Base-by-base conservation (phyloP, 2,797 vertebrate species). In the Pagetopsis macropterus region DNA sequence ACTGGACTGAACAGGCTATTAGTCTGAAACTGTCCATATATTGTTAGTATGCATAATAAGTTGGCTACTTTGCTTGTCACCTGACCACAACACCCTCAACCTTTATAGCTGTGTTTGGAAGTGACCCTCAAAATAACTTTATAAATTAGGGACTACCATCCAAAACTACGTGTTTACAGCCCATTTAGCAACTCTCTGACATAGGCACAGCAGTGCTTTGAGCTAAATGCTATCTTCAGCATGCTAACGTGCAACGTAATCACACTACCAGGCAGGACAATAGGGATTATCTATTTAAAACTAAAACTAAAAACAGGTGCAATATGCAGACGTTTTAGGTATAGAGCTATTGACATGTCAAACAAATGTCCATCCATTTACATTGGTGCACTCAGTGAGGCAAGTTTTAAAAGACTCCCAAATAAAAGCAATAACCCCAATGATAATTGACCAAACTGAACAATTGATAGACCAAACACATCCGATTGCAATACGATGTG, bases 1-100 rank as follows among this genome's bases (percentile, higher is more conserved):
- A 43, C 68, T 49, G 19, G 46, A 62, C 5, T 74, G 45, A 73
- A n/a, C 21, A 70, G n/a, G 27, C 59, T 70, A 63, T 74, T 58
- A 33, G 46, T 65, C 65, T 49, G 4, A 78, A 56, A 11, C 14
- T 37, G 31, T 66, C 19, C 44, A 33, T 50, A 46, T 62, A 59
- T 57, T 72, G 3, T 17, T 41, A n/a, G 31, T 43, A 37, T 64
- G 43, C 27, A 72, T 46, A 10, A 66, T 61, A 65, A 16, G 16
- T 37, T 8, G 8, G 8, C 6, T 50, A 11, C 6, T 44, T 45
- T 43, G 11, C 3, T 63, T 62, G 17, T 46, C 14, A 52, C 13
- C 16, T 49, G 5, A 55, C 19, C 7, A 31, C 19, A 16, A 49
- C 9, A 44, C 23, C n/a, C 1, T 45, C 11, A 71, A 55, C 56